These are phyloP conservation scores for Pyrocephalus nanus DNA, from an alignment of 2,797 vertebrate species.

Conservation along the genomic window DNA sequence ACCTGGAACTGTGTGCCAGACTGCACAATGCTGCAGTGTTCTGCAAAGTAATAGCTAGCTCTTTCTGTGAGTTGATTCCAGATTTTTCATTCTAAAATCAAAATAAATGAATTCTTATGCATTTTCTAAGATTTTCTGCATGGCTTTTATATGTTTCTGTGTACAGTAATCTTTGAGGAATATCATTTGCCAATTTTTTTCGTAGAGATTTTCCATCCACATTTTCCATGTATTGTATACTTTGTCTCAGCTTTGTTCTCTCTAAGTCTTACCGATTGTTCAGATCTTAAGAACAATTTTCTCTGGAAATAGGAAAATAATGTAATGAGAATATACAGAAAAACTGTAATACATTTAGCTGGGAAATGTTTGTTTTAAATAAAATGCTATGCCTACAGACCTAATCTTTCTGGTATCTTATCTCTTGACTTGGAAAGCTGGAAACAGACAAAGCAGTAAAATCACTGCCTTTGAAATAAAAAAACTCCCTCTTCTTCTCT, in stretches of 20 bases:
- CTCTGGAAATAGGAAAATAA: neutral
- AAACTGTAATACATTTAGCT: neutral
- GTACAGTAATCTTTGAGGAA: constrained; percentile 4
- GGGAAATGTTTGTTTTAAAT: neutral
- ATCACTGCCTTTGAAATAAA: neutral
- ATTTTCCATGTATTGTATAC: constrained; percentile 30
- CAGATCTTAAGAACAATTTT: neutral
- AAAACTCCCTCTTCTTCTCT: neutral
- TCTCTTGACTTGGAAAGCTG: neutral
- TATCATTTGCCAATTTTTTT: constrained; percentile 26
- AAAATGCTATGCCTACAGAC: neutral
- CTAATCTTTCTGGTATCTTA: neutral
- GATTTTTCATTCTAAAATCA: constrained; percentile 34
- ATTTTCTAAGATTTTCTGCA: constrained; percentile 28
- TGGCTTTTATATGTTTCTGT: neutral
- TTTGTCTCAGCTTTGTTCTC: neutral
- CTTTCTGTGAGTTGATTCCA: neutral
- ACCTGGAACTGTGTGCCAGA: neutral
- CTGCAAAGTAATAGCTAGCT: neutral
- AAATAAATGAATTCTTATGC: constrained; percentile 12
- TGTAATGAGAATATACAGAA: neutral
- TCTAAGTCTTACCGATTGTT: neutral
- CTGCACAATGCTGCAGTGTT: neutral
- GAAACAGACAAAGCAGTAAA: neutral
- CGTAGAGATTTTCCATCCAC: constrained; percentile 20